phyloP scores from a whole-genome alignment of 2,797 vertebrate species.

The Pachyuromys duprasi region DNA sequence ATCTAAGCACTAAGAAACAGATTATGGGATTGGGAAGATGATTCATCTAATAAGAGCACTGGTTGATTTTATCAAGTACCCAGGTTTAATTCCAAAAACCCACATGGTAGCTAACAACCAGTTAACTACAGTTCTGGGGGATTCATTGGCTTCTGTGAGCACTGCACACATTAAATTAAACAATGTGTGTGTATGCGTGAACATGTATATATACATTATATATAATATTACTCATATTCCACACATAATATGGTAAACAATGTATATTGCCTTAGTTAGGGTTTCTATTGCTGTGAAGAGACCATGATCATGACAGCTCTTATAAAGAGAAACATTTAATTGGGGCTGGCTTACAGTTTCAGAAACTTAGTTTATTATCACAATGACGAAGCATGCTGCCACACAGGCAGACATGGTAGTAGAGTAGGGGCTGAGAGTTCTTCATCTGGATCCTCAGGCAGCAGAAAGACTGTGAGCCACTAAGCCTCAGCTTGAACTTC shows the following conservation, averaged over 20 bases:
- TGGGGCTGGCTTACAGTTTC: not conserved
- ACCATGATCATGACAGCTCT: not conserved
- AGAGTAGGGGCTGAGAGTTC: not conserved
- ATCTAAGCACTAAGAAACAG: slow-evolving; percentile 14
- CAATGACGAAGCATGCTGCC: not conserved
- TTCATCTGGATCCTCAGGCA: not conserved
- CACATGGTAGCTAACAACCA: not conserved
- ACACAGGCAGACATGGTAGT: not conserved
- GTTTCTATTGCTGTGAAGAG: not conserved
- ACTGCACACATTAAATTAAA: not conserved
- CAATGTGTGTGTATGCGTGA: not conserved
- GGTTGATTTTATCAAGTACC: not conserved
- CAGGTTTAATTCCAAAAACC: not conserved
- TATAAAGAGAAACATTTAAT: not conserved
- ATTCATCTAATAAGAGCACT: not conserved
- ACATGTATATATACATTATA: not conserved
- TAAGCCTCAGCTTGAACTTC: not conserved
- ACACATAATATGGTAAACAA: not conserved
- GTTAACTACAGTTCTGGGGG: not conserved
- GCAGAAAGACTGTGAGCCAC: not conserved
- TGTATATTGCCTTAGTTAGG: not conserved
- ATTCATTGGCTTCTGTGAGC: not conserved
- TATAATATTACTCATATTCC: not conserved
- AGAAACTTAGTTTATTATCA: not conserved
- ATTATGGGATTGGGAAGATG: not conserved